These are phyloP conservation scores for Lepus timidus DNA, from an alignment of 2,113 vertebrate species.

Conservation along the genomic window DNA sequence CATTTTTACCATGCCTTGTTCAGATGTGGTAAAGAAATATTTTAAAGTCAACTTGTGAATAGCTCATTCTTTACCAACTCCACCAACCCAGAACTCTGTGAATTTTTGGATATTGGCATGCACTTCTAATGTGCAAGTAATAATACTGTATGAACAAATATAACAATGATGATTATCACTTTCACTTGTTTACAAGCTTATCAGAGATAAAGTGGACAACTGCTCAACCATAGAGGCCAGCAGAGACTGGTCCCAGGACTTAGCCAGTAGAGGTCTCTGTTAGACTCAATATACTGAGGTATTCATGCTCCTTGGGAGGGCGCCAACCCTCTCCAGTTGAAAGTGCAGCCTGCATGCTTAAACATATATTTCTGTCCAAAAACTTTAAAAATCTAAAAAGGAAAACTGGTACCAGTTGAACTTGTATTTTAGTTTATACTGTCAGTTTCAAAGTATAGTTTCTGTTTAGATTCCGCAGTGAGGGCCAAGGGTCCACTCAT, in stretches of 20 bases:
- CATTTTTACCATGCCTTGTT: slow-evolving; percentile 58
- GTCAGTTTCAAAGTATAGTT: background rate
- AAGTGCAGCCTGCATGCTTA: background rate
- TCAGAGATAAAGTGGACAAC: background rate
- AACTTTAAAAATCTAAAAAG: slow-evolving; percentile 21
- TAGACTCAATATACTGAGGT: slow-evolving; percentile 54
- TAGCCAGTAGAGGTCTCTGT: slow-evolving; percentile 85
- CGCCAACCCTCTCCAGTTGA: background rate
- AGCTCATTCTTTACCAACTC: background rate
- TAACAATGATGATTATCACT: background rate
- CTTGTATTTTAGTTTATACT: slow-evolving; percentile 42
- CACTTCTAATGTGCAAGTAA: background rate
- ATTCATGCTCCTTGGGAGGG: background rate
- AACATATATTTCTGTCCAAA: slow-evolving; percentile 48
- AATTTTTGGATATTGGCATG: slow-evolving; percentile 31
- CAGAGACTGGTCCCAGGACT: slow-evolving; percentile 1
- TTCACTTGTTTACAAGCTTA: slow-evolving; percentile 31
- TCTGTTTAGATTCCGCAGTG: background rate
- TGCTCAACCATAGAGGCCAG: fast-evolving
- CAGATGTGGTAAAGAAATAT: background rate
- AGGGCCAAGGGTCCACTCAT: background rate
- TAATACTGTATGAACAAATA: slow-evolving; percentile 4
- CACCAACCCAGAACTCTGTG: background rate
- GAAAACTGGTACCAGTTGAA: slow-evolving; percentile 1
- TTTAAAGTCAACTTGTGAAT: slow-evolving; percentile 15